Evolutionary conservation across 2,113 vertebrate genomes (phyloP), one percentile per base, ranked within the genome.

Genomic region (Camelus dromedarius): DNA sequence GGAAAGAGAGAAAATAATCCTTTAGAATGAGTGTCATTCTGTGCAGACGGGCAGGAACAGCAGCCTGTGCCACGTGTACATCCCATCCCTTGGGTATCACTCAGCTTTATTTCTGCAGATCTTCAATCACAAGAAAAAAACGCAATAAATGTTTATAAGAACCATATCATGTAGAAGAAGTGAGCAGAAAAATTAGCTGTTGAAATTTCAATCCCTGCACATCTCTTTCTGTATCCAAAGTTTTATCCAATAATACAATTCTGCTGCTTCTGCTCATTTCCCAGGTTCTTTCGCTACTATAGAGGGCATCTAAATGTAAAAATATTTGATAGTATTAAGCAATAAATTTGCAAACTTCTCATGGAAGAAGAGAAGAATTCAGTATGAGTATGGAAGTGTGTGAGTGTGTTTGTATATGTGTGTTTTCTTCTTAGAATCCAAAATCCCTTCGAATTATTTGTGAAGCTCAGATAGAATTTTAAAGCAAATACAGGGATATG

Each of bases 401-500:
- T 79, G 14, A 18, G 28, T 38, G 0, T 77, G 77, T 50, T 9
- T 85, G 16, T 26, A 2, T 70, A 32, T 28, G 64, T 75, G 35
- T 35, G 26, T 90, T 94, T 93, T 84, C 60, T 80, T 70, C 20
- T 60, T 73, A 48, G 58, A 75, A 22, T 56, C 46, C 79, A 73
- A 79, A 96, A 89, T 64, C 20, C 76, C 54, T 89, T 14, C 60
- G 56, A 8, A 73, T 89, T 64, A 92, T 67, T 50, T 69, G 54
- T 84, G 35, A 85, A 76, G 38, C 11, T 69, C 79, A 94, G 16
- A 50, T 4, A 42, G 56, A 77, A 89, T 90, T 96, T 94, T 79
- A 95, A 96, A 96, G 87, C 64, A 95, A 83, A 93, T 62, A 66
- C 1, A 20, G 10, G 58, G 16, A 72, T 52, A 32, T n/a, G 32